Evolutionary conservation across 2,113 vertebrate species (phyloP).

Genomic region (Nannobrachium achirus): DNA sequence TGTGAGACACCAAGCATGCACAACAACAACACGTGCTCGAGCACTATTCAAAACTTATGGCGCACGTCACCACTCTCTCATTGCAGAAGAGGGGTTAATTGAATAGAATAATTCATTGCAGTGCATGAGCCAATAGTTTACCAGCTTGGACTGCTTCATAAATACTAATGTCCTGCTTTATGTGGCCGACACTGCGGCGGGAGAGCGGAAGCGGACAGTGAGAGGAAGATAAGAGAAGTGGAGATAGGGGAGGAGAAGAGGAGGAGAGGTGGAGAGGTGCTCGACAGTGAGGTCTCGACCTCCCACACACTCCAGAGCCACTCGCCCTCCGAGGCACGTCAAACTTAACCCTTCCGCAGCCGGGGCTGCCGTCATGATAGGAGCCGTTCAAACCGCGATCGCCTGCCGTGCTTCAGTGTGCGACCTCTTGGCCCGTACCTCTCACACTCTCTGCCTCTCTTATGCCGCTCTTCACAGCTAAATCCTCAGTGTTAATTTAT

Average conservation of each 20-base stretch:
- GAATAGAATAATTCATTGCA: conserved; percentile 16
- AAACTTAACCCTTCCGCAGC: conserved; percentile 54
- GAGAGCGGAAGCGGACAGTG: conserved; percentile 9
- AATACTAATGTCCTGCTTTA: conserved; percentile 40
- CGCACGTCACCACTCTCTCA: conserved; percentile 1
- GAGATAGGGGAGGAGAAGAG: background rate
- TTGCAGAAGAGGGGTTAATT: background rate
- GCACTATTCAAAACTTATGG: conserved; percentile 25
- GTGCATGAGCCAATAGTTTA: conserved; percentile 10
- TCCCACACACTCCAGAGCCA: conserved; percentile 60
- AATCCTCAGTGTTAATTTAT: too few species aligned
- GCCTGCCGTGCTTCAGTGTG: background rate
- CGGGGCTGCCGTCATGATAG: conserved; percentile 14
- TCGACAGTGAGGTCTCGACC: conserved; percentile 53
- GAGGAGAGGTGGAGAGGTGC: conserved; percentile 64
- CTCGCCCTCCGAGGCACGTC: conserved; percentile 43
- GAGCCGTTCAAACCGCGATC: conserved; percentile 43
- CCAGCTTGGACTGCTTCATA: background rate
- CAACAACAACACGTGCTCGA: conserved; percentile 3
- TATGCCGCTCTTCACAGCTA: conserved; percentile 1
- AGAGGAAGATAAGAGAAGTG: conserved; percentile 12
- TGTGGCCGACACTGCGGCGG: background rate
- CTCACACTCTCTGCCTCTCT: conserved; percentile 9
- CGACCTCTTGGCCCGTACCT: too few species aligned
- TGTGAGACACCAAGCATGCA: background rate